Evolutionary conservation across 2,113 vertebrate species (phyloP), one percentile per base, ranked within the genome.

Genomic region (Scomber colias): DNA sequence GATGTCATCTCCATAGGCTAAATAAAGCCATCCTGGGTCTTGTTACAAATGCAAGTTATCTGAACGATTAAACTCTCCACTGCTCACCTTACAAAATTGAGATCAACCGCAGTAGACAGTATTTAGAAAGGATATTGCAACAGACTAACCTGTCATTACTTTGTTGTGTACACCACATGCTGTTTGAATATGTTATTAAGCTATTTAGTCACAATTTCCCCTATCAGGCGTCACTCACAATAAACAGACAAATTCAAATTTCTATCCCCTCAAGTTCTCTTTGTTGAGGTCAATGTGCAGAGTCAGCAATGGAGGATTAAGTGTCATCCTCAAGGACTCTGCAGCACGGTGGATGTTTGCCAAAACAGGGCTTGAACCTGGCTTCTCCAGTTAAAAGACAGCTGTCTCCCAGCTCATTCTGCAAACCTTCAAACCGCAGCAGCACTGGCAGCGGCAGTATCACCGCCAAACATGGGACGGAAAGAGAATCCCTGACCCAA

Each of bases 1-100:
- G 84, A 91, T 90, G 88, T 92, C 90, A 89, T 82, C 88, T 79
- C 81, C 30, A 65, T 46, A 51, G 70, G 85, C 85, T 90, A 88
- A 88, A 90, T 90, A 90, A 82, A 88, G 75, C 84, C 64, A 76
- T 68, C 71, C 72, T 72, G 77, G 72, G 59, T 87, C 89, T 77
- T 66, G 81, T 89, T 92, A 84, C 89, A 81, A 82, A 81, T 76
- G 57, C 71, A 82, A 82, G 79, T 73, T 89, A 90, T 86, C 83
- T 81, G 45, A 83, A 73, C 1, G 60, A 82, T 86, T 80, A 80
- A 77, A 82, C 69, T 69, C 81, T 81, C 12, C 48, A 49, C 56
- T 10, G 40, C 64, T 79, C 17, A 60, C 44, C 35, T 40, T 40
- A 40, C 35, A 64, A 68, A 66, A 56, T 71, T 69, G 14, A 87